Evolutionary conservation across 2,888 invertebrate genomes (phyloP).

Genomic region (Eretmocerus hayati): DNA sequence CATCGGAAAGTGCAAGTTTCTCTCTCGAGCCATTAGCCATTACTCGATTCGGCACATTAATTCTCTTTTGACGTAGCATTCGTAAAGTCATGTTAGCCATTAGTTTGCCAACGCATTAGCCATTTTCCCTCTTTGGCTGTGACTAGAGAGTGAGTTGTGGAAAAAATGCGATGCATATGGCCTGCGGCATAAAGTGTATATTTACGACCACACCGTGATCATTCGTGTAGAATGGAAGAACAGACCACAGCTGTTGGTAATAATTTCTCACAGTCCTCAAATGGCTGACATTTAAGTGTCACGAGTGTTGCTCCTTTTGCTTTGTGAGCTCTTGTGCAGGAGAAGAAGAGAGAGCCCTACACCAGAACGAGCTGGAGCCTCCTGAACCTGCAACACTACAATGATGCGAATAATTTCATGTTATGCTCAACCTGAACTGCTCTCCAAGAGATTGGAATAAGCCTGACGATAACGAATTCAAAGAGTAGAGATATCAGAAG

Average conservation of each 20-base stretch:
- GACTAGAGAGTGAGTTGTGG: background rate
- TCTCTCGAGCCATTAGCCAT: constrained; percentile 40
- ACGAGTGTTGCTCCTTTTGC: constrained; percentile 20
- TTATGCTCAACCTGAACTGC: too few species aligned
- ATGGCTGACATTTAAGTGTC: constrained; percentile 38
- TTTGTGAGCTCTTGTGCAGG: too few species aligned
- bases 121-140: background rate
- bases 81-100: constrained; percentile 38
- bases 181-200: constrained; percentile 3
- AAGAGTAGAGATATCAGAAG: too few species aligned
- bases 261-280: constrained; percentile 35
- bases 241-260: constrained; percentile 38
- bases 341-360: too few species aligned
- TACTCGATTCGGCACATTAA: constrained; percentile 40
- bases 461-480: too few species aligned
- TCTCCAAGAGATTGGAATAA: too few species aligned
- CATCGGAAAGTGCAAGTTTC: too few species aligned
- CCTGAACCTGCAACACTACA: too few species aligned
- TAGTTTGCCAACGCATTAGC: constrained; percentile 38
- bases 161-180: constrained; percentile 13
- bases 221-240: constrained; percentile 22
- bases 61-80: constrained; percentile 30
- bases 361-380: too few species aligned
- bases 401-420: too few species aligned
- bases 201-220: background rate